Evolutionary conservation across 2,797 vertebrate genomes (phyloP).

Genomic region (Microctenopoma stevenorrisi): DNA sequence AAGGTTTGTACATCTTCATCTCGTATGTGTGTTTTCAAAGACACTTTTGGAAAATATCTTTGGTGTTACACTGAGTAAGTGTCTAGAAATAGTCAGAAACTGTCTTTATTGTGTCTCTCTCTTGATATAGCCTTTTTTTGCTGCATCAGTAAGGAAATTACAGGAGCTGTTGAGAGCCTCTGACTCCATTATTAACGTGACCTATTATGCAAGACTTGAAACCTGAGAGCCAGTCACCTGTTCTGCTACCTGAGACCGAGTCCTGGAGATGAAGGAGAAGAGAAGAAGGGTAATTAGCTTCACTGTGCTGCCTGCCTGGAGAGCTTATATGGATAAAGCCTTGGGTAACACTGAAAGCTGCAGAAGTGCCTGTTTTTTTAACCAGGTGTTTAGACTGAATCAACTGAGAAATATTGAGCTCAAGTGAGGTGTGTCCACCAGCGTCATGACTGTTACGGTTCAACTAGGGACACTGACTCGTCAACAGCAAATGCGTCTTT

Average conservation of each 20-base stretch:
- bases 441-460: conserved; percentile 28
- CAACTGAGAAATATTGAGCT: conserved; percentile 38
- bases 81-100: conserved; percentile 5
- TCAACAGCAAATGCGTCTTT: conserved; percentile 12
- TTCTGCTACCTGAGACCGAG: conserved; percentile 74
- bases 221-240: conserved; percentile 78
- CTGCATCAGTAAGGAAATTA: conserved; percentile 37
- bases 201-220: conserved; percentile 71
- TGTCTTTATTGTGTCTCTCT: conserved; percentile 33
- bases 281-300: conserved; percentile 31
- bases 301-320: conserved; percentile 35
- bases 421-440: conserved; percentile 31
- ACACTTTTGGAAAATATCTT: conserved; percentile 29
- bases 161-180: conserved; percentile 34
- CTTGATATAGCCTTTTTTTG: conserved; percentile 25
- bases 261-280: conserved; percentile 43
- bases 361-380: conserved; percentile 26
- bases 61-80: conserved; percentile 35
- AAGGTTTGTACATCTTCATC: conserved; percentile 11
- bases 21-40: conserved; percentile 21
- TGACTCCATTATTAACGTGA: conserved; percentile 75
- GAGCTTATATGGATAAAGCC: conserved; percentile 30
- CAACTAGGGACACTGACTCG: conserved; percentile 24
- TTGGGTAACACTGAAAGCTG: conserved; percentile 25
- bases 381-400: conserved; percentile 16